Conservation (phyloP, 2,113 vertebrate genomes). For the Vidua chalybeata region DNA sequence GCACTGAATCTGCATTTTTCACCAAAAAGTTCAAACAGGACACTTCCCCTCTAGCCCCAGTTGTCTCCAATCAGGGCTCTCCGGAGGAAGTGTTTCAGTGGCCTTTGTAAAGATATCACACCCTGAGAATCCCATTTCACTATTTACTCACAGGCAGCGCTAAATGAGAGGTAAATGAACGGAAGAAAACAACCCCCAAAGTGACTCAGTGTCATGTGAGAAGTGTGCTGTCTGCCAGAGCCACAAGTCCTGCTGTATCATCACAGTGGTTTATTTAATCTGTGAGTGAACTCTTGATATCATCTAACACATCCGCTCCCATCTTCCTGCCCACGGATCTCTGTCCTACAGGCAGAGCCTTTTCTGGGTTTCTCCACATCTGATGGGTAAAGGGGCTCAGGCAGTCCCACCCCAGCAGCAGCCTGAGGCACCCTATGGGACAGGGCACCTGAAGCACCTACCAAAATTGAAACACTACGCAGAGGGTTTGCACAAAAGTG, state of each 20-base stretch:
- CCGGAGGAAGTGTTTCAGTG: background rate
- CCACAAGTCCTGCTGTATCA: background rate
- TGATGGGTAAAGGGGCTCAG: background rate
- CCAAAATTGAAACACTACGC: background rate
- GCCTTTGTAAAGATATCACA: conserved; percentile 14
- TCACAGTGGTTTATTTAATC: conserved; percentile 42
- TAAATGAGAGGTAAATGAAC: background rate
- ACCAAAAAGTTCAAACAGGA: background rate
- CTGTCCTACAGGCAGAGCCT: background rate
- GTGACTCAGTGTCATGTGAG: conserved; percentile 49
- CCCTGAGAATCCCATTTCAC: background rate
- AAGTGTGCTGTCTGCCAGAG: background rate
- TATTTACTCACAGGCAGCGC: background rate
- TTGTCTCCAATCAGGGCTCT: background rate
- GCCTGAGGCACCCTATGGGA: background rate
- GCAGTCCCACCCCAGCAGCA: background rate
- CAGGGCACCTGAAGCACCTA: background rate
- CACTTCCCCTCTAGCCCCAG: background rate
- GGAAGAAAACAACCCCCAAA: background rate
- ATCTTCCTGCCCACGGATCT: background rate
- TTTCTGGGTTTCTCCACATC: background rate
- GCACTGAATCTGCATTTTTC: background rate
- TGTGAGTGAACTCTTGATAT: background rate
- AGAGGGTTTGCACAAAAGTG: background rate
- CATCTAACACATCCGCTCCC: background rate